These are phyloP conservation scores for Phalacrocorax brasilianus DNA, from an alignment of 2,113 vertebrate genomes.

Conservation along the genomic window DNA sequence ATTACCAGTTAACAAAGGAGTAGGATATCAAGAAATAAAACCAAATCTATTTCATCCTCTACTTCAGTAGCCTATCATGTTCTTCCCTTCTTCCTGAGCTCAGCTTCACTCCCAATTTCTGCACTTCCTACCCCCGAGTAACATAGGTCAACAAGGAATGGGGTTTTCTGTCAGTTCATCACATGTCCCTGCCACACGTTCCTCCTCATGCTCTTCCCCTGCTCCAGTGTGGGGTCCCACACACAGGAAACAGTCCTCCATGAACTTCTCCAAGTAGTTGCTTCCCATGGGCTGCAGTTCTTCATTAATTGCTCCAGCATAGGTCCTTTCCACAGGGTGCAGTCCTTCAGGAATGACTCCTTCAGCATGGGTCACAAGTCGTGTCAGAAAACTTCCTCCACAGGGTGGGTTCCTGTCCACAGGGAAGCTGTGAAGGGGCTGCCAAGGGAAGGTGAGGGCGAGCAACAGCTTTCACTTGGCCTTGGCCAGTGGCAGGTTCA, in stretches of 20 bases:
- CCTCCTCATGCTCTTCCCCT: accelerated
- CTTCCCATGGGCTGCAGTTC: not conserved
- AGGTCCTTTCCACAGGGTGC: no score
- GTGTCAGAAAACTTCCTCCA: not conserved
- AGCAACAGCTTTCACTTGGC: not conserved
- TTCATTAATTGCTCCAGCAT: not conserved
- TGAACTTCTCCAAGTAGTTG: not conserved
- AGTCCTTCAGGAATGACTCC: not conserved
- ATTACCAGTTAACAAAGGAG: not conserved
- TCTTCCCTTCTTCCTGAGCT: not conserved
- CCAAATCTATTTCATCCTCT: not conserved
- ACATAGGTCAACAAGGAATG: accelerated
- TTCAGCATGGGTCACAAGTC: not conserved
- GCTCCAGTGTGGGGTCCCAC: accelerated
- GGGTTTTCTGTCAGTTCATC: not conserved
- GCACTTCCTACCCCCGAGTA: not conserved
- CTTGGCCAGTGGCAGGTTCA: not conserved
- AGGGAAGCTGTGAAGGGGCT: no score
- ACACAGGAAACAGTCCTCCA: not conserved
- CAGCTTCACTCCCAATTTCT: not conserved
- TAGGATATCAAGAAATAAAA: not conserved
- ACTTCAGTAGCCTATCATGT: no score
- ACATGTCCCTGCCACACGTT: not conserved
- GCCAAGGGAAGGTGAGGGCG: no score
- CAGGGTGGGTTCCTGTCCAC: not conserved